Evolutionary conservation across 2,113 vertebrate species (phyloP), one percentile per base, ranked within the genome.

Genomic region (Microtus richardsoni): DNA sequence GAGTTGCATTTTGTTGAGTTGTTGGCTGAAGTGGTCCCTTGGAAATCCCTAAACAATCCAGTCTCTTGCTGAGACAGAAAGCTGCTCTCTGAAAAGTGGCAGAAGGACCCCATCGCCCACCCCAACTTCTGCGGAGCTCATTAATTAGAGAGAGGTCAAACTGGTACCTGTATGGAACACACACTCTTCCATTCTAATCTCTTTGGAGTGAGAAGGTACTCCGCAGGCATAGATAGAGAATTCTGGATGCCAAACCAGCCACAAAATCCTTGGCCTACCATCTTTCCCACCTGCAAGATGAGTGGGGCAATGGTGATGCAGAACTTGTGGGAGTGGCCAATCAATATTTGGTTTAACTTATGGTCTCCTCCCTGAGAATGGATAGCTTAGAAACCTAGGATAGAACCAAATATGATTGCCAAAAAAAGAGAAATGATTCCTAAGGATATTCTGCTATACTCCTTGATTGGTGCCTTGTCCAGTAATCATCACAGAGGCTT

Each of bases 91-190:
- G 36, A 80, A 58, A 58, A n/a, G 5, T 39, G 22, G 58, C 22
- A 14, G 1, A 0, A 17, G 19, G 5, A 36, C 0, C 78, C 36
- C 19, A n/a, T 58, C 24, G 11, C 5, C 19, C 3, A 54, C 4
- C 6, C 26, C 7, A 60, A 60, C 7, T 14, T 82, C 52, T 3
- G 24, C 6, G 39, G 21, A 58, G 36, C n/a, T 39, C 36, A 60
- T 39, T 39, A 52, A 39, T 39, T 7, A 7, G 26, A 82, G 19
- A 80, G 33, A 39, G 33, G 21, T n/a, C 54, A 26, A 39, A 13
- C 36, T 26, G 36, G 36, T 14, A 11, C 17, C 36, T 24, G 5
- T n/a, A 58, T 82, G 78, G 33, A 80, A 5, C 49, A 36, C 54
- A 22, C 78, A 58, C 17, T 5, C 19, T 33, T 58, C 12, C 21